Evolutionary conservation across 2,113 vertebrate species (phyloP).

Genomic region (Aythya baeri): DNA sequence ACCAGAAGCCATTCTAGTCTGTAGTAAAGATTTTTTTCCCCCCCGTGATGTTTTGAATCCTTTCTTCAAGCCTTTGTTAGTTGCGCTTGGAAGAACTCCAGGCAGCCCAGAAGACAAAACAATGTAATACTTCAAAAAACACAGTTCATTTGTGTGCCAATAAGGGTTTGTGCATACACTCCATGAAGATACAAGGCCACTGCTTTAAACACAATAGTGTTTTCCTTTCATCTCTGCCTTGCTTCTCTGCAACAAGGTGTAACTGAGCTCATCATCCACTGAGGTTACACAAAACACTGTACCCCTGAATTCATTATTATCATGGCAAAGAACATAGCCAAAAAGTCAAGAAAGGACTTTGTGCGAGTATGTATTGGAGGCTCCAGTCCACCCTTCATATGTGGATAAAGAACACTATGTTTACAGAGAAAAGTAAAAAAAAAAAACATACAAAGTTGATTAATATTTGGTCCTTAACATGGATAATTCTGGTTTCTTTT

Average conservation of each 20-base stretch:
- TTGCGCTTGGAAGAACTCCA: constrained; percentile 65
- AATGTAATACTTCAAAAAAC: constrained; percentile 31
- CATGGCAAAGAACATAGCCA: neutral
- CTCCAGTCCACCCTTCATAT: neutral
- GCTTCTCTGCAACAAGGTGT: neutral
- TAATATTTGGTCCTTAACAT: neutral
- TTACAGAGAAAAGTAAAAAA: neutral
- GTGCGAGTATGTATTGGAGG: neutral
- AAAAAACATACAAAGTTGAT: neutral
- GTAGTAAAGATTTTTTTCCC: neutral
- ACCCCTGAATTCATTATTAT: neutral
- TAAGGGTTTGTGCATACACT: neutral
- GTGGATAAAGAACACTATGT: neutral
- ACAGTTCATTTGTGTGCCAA: neutral
- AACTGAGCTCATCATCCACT: neutral
- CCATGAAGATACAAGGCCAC: neutral
- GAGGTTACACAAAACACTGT: neutral
- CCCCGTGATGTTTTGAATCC: constrained; percentile 25
- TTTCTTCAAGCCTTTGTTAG: constrained; percentile 68
- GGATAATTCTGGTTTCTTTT: neutral
- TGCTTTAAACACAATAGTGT: neutral
- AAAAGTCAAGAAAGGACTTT: neutral
- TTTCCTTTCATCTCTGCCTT: neutral
- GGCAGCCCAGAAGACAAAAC: constrained; percentile 58
- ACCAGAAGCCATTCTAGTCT: constrained; percentile 44